Conservation (phyloP, 2,888 invertebrate species). For the Metalampra italica region DNA sequence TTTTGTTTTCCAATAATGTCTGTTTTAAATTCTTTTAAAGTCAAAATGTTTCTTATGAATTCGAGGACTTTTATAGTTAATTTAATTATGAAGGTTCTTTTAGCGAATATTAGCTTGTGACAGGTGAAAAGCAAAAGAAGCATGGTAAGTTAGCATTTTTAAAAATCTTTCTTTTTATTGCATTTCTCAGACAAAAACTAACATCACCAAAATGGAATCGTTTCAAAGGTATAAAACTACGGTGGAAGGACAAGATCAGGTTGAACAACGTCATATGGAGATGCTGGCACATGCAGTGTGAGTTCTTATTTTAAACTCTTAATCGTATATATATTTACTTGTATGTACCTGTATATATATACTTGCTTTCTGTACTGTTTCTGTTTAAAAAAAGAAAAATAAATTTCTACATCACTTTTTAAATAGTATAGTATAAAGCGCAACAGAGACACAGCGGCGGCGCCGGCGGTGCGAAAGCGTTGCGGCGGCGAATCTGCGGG, state of each 20-base stretch:
- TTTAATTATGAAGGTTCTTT: conserved; percentile 39
- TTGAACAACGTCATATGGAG: conserved; percentile 99
- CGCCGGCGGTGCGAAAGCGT: too few species aligned
- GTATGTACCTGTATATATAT: not conserved
- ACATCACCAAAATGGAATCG: conserved; percentile 99
- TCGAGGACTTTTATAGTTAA: conserved; percentile 58
- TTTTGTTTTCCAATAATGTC: conserved; percentile 48
- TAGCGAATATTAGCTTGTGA: conserved; percentile 58
- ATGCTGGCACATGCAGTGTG: conserved; percentile 99
- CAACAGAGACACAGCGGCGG: too few species aligned
- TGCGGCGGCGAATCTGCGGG: too few species aligned
- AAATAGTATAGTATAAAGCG: too few species aligned
- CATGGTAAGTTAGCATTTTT: conserved; percentile 49
- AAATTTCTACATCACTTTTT: too few species aligned
- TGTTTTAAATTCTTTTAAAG: conserved; percentile 44
- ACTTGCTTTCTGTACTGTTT: too few species aligned
- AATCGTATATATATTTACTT: not conserved
- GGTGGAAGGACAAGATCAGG: conserved; percentile 99
- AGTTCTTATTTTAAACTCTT: conserved; percentile 46
- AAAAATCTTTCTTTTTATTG: conserved; percentile 23
- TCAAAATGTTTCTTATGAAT: conserved; percentile 57
- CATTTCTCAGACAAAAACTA: conserved; percentile 93
- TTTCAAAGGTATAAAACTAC: conserved; percentile 97
- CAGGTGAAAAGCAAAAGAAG: conserved; percentile 32
- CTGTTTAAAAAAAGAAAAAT: too few species aligned